phyloP scores from a whole-genome alignment of 2,113 vertebrate genomes.

The Syngnathus typhle region DNA sequence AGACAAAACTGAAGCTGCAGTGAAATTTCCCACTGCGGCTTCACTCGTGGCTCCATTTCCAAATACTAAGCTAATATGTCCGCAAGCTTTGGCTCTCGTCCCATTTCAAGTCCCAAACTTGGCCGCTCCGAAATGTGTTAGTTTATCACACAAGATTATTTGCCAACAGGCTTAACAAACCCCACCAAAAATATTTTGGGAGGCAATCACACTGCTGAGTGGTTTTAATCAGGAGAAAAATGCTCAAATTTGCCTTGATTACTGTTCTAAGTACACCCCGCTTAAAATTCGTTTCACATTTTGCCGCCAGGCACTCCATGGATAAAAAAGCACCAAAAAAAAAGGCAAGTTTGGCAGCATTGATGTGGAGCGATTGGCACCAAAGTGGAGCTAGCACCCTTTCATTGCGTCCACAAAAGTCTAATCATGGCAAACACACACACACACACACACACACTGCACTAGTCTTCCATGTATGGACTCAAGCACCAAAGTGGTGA shows the following conservation, averaged over 20 bases:
- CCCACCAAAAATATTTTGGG: not conserved
- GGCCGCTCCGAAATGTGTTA: not conserved
- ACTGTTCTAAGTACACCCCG: not conserved
- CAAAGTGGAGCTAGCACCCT: slow-evolving; percentile 20
- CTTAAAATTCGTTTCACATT: slow-evolving; percentile 54
- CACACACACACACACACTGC: not conserved
- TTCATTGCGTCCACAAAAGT: slow-evolving; percentile 32
- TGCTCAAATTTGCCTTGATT: not conserved
- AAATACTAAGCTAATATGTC: no score
- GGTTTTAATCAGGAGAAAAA: not conserved
- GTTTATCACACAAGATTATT: not conserved
- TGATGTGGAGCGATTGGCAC: slow-evolving; percentile 30
- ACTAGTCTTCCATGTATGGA: slow-evolving; percentile 39
- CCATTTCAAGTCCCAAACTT: no score
- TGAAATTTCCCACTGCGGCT: no score
- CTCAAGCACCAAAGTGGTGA: slow-evolving; percentile 28
- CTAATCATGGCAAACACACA: not conserved
- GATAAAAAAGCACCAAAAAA: slow-evolving; percentile 40
- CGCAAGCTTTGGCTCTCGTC: not conserved
- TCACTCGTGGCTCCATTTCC: no score
- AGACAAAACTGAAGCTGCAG: no score
- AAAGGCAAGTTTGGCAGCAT: slow-evolving; percentile 44
- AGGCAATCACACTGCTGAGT: not conserved
- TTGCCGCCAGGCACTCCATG: slow-evolving; percentile 35
- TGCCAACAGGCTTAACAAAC: not conserved